Percentiles rank a stretch among this genome's conserved stretches.
These are phyloP conservation scores for Piaya cayana DNA, from an alignment of 2,113 vertebrate genomes.

Conservation along the genomic window DNA sequence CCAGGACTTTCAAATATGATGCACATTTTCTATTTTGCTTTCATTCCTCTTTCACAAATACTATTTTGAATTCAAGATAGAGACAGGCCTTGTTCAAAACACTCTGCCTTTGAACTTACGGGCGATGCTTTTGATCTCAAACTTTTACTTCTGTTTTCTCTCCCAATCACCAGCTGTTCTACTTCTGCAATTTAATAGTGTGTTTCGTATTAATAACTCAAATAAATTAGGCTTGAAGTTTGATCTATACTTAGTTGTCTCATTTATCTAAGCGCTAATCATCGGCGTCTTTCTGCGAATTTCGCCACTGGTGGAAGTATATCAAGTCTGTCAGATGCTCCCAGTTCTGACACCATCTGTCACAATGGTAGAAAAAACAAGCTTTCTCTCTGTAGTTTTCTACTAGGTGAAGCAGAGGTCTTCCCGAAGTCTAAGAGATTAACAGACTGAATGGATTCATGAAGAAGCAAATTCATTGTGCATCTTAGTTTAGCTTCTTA, in stretches of 20 bases:
- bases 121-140: background rate
- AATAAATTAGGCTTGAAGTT: background rate
- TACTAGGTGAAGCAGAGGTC: background rate
- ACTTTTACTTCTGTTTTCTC: background rate
- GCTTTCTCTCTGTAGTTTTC: background rate
- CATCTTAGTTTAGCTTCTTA: background rate
- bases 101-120: background rate
- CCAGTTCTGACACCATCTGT: background rate
- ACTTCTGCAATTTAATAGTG: background rate
- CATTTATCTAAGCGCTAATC: background rate
- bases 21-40: background rate
- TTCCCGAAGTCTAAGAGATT: background rate
- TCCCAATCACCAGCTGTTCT: background rate
- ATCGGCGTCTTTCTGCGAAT: background rate
- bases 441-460: background rate
- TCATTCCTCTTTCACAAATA: background rate
- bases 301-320: background rate
- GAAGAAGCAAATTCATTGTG: background rate
- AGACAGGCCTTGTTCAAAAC: background rate
- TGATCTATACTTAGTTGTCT: background rate
- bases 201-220: background rate
- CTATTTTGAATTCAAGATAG: background rate
- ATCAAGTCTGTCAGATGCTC: background rate
- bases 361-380: background rate
- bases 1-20: background rate